A percentile compares a stretch with the other conserved stretches of the same genome.
Evolutionary conservation across 2,113 vertebrate genomes (phyloP).

Genomic region (Ictidomys tridecemlineatus): DNA sequence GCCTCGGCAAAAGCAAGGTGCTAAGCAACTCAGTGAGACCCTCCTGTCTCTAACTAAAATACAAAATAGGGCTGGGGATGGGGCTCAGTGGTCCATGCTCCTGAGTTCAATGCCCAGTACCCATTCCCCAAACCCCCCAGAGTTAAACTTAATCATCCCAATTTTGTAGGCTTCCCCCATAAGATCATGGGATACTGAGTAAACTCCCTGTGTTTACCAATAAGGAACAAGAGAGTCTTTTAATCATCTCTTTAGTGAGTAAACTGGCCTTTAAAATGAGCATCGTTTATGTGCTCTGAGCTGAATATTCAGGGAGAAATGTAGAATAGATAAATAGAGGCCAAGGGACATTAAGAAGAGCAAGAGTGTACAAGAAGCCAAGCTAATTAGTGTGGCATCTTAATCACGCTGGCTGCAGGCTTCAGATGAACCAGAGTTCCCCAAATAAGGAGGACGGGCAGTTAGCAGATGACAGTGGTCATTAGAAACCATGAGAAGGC

Average conservation of each 20-base stretch:
- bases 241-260: conserved; percentile 54
- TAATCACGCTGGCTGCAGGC: conserved; percentile 69
- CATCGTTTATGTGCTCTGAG: conserved; percentile 15
- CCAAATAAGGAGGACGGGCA: conserved; percentile 43
- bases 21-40: too few species aligned
- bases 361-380: conserved; percentile 75
- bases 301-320: conserved; percentile 69
- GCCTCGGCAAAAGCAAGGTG: too few species aligned
- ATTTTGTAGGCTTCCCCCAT: conserved; percentile 19
- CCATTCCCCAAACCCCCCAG: background rate
- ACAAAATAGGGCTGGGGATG: too few species aligned
- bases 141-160: conserved; percentile 49
- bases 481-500: background rate
- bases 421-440: conserved; percentile 63
- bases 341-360: conserved; percentile 62
- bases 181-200: conserved; percentile 15
- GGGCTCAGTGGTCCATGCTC: too few species aligned
- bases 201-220: conserved; percentile 67
- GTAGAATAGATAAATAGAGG: conserved; percentile 40
- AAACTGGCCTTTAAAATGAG: conserved; percentile 38
- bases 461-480: background rate
- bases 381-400: conserved; percentile 76
- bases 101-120: too few species aligned
- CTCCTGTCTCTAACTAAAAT: too few species aligned
- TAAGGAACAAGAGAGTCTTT: conserved; percentile 33